These are phyloP conservation scores for Cabera pusaria DNA, from an alignment of 2,888 invertebrate genomes.

Conservation along the genomic window DNA sequence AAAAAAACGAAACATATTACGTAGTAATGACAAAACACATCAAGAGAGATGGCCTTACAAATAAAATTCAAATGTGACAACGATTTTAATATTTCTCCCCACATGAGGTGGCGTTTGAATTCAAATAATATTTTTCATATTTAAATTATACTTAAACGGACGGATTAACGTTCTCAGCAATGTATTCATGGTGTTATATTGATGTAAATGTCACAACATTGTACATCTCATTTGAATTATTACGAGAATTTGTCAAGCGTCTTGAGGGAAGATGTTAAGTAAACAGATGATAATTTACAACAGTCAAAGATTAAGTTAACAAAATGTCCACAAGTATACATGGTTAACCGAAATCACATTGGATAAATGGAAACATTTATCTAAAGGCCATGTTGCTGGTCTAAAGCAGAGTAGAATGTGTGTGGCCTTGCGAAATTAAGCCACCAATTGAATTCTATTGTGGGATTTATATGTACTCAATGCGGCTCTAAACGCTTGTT, in stretches of 20 bases:
- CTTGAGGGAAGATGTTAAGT: slow-evolving; percentile 9
- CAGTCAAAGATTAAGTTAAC: slow-evolving; percentile 16
- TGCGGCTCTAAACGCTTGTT: slow-evolving; percentile 11
- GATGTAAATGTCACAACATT: slow-evolving; percentile 28
- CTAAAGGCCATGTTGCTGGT: slow-evolving; percentile 15
- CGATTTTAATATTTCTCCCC: slow-evolving; percentile 32
- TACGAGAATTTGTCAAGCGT: slow-evolving; percentile 25
- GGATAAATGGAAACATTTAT: slow-evolving; percentile 17
- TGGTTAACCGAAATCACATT: slow-evolving; percentile 23
- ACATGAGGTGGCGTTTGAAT: slow-evolving; percentile 31
- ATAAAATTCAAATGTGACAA: slow-evolving; percentile 32
- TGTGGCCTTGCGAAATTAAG: slow-evolving; percentile 26
- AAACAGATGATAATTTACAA: slow-evolving; percentile 17
- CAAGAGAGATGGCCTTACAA: slow-evolving; percentile 14
- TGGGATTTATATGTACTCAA: slow-evolving; percentile 8
- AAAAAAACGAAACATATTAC: slow-evolving; percentile 1
- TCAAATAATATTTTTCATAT: slow-evolving; percentile 32
- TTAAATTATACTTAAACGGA: slow-evolving; percentile 24
- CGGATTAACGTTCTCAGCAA: slow-evolving; percentile 23
- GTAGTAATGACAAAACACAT: slow-evolving; percentile 17
- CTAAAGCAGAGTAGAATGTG: slow-evolving; percentile 20
- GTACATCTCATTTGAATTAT: slow-evolving; percentile 26
- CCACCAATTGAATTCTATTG: slow-evolving; percentile 7
- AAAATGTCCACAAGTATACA: slow-evolving; percentile 17
- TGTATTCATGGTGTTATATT: slow-evolving; percentile 25